Conservation (phyloP, 2,797 vertebrate genomes). For the Lepus oiostolus region DNA sequence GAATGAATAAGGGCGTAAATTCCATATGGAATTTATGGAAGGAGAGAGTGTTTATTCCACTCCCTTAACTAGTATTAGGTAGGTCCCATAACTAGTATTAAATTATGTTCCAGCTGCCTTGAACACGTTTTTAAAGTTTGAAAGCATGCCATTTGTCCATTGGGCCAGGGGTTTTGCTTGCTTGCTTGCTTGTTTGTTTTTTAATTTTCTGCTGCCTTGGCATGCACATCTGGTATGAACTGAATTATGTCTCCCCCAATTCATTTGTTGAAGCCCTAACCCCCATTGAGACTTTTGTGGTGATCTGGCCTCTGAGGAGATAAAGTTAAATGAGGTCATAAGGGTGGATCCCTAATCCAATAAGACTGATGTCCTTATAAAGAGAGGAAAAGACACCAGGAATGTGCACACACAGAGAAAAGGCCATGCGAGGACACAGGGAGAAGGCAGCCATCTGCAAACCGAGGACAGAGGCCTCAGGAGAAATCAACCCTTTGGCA, state of each 20-base stretch:
- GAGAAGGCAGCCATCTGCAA: not conserved
- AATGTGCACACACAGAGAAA: not conserved
- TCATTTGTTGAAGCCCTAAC: not conserved
- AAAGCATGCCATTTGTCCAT: not conserved
- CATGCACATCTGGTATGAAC: not conserved
- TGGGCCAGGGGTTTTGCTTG: not conserved
- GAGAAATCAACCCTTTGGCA: not conserved
- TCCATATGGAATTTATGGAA: not conserved
- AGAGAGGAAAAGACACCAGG: not conserved
- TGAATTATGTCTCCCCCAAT: not conserved
- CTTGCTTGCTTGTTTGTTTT: not conserved
- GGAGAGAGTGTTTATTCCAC: not conserved
- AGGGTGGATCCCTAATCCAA: not conserved
- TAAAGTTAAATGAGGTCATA: constrained; percentile 22
- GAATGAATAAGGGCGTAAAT: not conserved
- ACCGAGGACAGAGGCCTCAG: not conserved
- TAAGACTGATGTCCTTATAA: not conserved
- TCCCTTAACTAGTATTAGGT: not conserved
- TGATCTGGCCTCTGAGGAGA: not conserved
- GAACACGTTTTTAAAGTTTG: constrained; percentile 4
- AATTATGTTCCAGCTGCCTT: not conserved
- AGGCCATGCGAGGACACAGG: not conserved
- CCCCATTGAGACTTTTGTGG: not conserved
- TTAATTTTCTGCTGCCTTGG: not conserved
- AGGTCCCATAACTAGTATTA: not conserved